Evolutionary conservation across 2,888 invertebrate species (phyloP).

Genomic region (Volucella zonaria): DNA sequence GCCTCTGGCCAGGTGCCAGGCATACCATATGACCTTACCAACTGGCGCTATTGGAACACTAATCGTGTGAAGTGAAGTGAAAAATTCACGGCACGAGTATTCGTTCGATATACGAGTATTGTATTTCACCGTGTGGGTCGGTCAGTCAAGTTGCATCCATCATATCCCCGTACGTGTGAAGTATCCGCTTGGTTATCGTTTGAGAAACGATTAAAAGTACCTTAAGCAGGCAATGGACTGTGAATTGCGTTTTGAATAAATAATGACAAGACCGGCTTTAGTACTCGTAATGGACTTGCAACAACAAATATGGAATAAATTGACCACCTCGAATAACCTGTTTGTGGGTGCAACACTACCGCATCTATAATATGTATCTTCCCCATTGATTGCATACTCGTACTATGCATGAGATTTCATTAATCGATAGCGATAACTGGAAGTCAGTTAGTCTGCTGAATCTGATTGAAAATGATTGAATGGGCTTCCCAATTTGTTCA

Average conservation of each 20-base stretch:
- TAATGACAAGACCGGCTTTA: conserved; percentile 20
- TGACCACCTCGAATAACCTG: not conserved
- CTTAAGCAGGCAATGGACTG: conserved; percentile 2
- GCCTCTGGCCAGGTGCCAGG: conserved; percentile 57
- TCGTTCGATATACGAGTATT: too few species aligned
- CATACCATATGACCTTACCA: conserved; percentile 31
- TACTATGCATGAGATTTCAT: not conserved
- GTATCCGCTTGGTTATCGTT: conserved; percentile 10
- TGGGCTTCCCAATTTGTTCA: not conserved
- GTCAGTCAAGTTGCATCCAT: not conserved
- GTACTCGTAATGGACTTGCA: not conserved
- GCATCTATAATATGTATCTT: not conserved
- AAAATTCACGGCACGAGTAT: not conserved
- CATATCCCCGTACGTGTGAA: not conserved
- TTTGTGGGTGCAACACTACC: conserved; percentile 6
- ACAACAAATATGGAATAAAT: not conserved
- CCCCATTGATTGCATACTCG: conserved; percentile 2
- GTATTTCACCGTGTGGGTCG: not conserved
- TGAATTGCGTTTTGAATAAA: conserved; percentile 11
- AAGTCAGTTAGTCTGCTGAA: not conserved
- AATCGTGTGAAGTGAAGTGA: conserved; percentile 18
- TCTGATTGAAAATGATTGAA: not conserved
- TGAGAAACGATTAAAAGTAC: conserved; percentile 25
- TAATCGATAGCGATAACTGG: not conserved
- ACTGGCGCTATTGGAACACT: conserved; percentile 27